Conservation (phyloP, 2,113 vertebrate species). For the Bucco capensis region DNA sequence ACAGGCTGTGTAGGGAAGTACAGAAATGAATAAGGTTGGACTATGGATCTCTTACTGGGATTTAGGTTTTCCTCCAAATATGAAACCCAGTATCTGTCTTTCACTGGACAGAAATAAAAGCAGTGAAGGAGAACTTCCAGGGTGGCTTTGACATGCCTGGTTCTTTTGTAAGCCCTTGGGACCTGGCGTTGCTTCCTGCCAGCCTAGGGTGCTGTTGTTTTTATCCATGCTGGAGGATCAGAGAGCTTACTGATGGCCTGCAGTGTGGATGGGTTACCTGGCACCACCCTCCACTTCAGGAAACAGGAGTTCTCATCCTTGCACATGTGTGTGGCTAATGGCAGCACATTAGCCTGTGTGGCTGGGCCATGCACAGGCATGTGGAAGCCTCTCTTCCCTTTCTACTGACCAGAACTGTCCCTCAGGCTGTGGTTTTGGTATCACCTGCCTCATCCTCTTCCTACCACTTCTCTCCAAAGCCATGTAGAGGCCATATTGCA, state of each 20-base stretch:
- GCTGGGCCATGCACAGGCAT: not conserved
- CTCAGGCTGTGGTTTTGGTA: not conserved
- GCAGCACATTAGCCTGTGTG: too few relatives aligned
- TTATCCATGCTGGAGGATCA: constrained; percentile 12
- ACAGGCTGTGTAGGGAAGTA: not conserved
- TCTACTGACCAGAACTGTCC: not conserved
- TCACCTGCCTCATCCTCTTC: not conserved
- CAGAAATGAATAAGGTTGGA: not conserved
- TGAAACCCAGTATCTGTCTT: not conserved
- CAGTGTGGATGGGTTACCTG: not conserved
- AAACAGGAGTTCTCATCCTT: not conserved
- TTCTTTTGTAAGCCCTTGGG: constrained; percentile 44
- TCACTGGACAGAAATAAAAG: constrained; percentile 5
- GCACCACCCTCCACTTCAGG: not conserved
- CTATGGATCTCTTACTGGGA: not conserved
- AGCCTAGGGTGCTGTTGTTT: constrained; percentile 35
- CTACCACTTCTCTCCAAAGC: not conserved
- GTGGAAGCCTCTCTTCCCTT: not conserved
- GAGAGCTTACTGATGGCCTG: constrained; percentile 27
- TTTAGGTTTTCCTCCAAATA: not conserved
- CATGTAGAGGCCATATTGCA: not conserved
- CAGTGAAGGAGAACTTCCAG: constrained; percentile 23
- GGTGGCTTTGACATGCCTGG: constrained; percentile 13
- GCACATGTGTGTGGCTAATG: not conserved
- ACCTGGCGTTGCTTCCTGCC: constrained; percentile 37